Evolutionary conservation across 2,797 vertebrate species (phyloP), one percentile per base, ranked within the genome.

Genomic region (Pseudochirops corinnae): DNA sequence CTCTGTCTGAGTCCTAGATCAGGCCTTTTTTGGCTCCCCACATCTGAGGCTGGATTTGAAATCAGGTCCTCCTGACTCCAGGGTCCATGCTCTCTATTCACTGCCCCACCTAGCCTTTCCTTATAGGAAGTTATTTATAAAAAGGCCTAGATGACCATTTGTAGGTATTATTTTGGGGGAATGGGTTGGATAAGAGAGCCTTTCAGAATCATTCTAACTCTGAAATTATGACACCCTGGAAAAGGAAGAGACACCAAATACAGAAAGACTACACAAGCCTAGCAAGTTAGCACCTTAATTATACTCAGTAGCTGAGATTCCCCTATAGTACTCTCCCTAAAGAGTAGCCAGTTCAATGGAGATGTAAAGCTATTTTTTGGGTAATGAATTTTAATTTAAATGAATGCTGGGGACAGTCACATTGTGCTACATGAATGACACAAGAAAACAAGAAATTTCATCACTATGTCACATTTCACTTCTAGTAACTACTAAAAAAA

Each of bases 381-480:
- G 94, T 96, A 97, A 97, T 93, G 93, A 67, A 62, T 94, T 87
- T 95, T 94, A 93, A 94, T 96, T 96, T 90, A 93, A 50, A 93
- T 67, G 39, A 93, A 31, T 74, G 82, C 82, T 91, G 90, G 46
- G 62, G 90, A 95, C 87, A 96, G 90, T 56, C 82, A 82, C 52
- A 92, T 14, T 50, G 2, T 90, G 46, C n/a, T 90, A 46, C 46
- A 92, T 46, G 39, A 87, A 87, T 50, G 74, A 87, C 74, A 87
- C 39, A 50, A 87, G 74, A 87, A 87, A 50, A 87, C 39, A 82
- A 82, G n/a, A 46, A 82, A 87, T 87, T 46, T 87, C 39, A 50
- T 87, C 74, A 50, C 74, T 50, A 26, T 50, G 7, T 46, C n/a
- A 87, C 74, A 87, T 50, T 87, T 87, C 9, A 28, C 74, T 87